Conservation (phyloP, 2,888 invertebrate species). For the Lepidocyrtoides sp. region DNA sequence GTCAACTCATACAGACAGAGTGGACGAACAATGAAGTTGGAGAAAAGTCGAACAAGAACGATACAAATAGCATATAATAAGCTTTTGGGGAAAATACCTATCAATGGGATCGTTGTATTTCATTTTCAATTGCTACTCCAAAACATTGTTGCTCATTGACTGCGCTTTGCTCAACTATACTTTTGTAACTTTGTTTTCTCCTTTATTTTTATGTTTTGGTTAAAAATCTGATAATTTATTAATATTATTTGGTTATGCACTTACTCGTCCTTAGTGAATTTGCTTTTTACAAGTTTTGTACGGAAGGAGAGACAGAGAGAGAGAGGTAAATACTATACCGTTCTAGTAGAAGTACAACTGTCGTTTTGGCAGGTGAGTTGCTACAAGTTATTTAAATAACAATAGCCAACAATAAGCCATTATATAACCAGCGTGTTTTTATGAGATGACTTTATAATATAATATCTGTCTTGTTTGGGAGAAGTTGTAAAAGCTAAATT, state of each 20-base stretch:
- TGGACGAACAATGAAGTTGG: neutral
- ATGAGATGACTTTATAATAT: constrained; percentile 48
- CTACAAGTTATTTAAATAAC: constrained; percentile 45
- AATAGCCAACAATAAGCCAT: constrained; percentile 55
- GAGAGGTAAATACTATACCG: neutral
- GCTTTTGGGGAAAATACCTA: neutral
- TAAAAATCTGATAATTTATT: too few species aligned
- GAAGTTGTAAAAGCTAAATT: constrained; percentile 44
- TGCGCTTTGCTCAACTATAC: too few species aligned
- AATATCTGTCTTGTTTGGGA: constrained; percentile 3
- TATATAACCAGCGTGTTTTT: constrained; percentile 38
- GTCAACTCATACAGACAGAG: neutral
- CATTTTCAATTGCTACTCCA: too few species aligned
- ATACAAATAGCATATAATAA: constrained; percentile 65
- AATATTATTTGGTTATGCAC: too few species aligned
- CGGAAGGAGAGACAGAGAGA: too few species aligned
- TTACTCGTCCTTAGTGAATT: neutral
- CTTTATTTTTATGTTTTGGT: too few species aligned
- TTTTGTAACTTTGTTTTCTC: too few species aligned
- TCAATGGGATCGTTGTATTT: too few species aligned
- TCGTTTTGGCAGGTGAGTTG: constrained; percentile 13
- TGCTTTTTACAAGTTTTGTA: too few species aligned
- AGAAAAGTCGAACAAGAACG: constrained; percentile 38
- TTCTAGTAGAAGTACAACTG: too few species aligned
- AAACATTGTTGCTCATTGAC: too few species aligned